phyloP scores from a whole-genome alignment of 1,140 invertebrate genomes.

The Dendrolimus punctatus region DNA sequence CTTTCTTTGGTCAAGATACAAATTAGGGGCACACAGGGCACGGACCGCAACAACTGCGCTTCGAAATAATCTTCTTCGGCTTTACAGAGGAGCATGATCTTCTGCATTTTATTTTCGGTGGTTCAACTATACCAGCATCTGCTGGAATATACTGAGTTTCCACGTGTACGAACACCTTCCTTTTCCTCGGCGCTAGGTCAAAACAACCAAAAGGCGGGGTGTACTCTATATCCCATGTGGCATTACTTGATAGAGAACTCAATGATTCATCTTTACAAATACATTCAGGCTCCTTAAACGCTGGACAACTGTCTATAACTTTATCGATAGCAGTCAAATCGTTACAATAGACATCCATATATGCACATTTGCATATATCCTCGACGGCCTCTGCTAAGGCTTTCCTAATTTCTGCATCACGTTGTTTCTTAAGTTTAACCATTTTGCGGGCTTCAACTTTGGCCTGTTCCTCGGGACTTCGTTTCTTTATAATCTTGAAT shows the following conservation, averaged over 20 bases:
- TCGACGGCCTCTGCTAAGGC: constrained; percentile 55
- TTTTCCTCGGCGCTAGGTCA: constrained; percentile 47
- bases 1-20: too few relatives aligned
- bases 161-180: constrained; percentile 45
- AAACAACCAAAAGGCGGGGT: constrained; percentile 64
- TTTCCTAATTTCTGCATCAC: constrained; percentile 59
- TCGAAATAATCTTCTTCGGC: constrained; percentile 25
- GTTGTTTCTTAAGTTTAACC: constrained; percentile 55
- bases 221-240: constrained; percentile 67
- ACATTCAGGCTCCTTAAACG: constrained; percentile 59
- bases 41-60: constrained; percentile 30
- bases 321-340: constrained; percentile 61
- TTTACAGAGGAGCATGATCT: constrained; percentile 35
- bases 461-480: constrained; percentile 59
- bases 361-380: constrained; percentile 67
- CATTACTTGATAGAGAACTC: constrained; percentile 59
- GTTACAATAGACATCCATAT: constrained; percentile 66
- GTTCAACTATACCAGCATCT: constrained; percentile 48
- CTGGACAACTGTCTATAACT: constrained; percentile 58
- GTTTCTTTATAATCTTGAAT: constrained; percentile 73
- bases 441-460: constrained; percentile 61
- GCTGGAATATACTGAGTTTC: constrained; percentile 57
- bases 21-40: constrained; percentile 4
- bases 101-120: constrained; percentile 31
- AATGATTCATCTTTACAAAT: constrained; percentile 54